A percentile compares a stretch with the other conserved stretches of the same genome.
Evolutionary conservation across 2,888 invertebrate species (phyloP).

Genomic region (Charanyca ferruginea): DNA sequence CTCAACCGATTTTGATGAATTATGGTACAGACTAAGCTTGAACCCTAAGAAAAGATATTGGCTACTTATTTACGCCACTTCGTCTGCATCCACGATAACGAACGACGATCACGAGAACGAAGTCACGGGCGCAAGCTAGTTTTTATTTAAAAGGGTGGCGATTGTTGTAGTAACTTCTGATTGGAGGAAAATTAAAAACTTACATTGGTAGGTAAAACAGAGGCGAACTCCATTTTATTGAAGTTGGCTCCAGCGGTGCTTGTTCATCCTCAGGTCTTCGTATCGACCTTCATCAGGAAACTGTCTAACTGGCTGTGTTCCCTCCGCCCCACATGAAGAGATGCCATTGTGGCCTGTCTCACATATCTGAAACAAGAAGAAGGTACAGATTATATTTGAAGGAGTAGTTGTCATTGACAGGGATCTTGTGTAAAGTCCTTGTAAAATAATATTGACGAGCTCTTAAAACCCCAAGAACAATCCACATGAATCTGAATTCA

Average conservation of each 20-base stretch:
- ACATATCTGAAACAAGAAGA: constrained; percentile 83
- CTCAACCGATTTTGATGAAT: no score
- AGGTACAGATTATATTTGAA: background rate
- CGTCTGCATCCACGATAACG: no score
- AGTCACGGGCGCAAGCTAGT: no score
- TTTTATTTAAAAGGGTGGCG: background rate
- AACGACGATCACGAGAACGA: no score
- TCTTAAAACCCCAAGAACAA: no score
- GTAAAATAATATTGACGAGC: no score
- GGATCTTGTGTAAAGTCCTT: no score
- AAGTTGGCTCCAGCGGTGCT: constrained; percentile 65
- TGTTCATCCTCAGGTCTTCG: constrained; percentile 82
- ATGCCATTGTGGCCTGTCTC: constrained; percentile 78
- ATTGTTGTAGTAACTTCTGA: background rate
- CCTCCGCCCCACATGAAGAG: constrained; percentile 76
- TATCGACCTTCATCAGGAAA: constrained; percentile 84
- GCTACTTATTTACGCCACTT: no score
- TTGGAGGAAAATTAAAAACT: constrained; percentile 61
- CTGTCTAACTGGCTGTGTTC: constrained; percentile 73
- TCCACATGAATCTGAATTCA: no score
- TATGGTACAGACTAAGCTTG: no score
- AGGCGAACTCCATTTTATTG: constrained; percentile 86
- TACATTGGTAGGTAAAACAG: constrained; percentile 85
- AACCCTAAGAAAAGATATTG: no score
- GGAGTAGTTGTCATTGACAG: no score